These are phyloP conservation scores for Nomia melanderi DNA, from an alignment of 1,140 invertebrate species.

Conservation along the genomic window DNA sequence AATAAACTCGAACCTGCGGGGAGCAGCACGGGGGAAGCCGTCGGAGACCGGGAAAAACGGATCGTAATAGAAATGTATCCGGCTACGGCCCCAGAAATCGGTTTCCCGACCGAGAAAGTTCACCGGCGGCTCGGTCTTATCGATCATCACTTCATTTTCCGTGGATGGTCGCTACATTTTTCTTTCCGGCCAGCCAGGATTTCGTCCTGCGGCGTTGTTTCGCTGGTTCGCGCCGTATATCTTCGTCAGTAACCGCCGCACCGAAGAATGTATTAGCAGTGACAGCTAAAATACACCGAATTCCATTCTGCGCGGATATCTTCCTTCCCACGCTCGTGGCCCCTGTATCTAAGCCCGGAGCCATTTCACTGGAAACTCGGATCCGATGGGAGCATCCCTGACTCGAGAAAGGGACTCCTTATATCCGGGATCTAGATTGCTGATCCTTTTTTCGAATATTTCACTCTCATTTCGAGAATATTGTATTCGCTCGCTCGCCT, in stretches of 20 bases:
- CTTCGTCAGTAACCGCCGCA: background rate
- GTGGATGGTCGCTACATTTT: background rate
- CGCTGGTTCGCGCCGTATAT: background rate
- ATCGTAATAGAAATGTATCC: too few relatives aligned
- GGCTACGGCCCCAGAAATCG: background rate
- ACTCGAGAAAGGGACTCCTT: background rate
- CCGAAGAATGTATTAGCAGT: slow-evolving; percentile 10
- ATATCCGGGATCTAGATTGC: background rate
- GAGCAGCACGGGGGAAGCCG: too few relatives aligned
- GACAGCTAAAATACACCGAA: slow-evolving; percentile 1
- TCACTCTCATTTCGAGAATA: background rate
- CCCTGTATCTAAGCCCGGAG: background rate
- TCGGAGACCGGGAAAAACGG: too few relatives aligned
- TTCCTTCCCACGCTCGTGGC: background rate
- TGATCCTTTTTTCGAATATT: background rate
- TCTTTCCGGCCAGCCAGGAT: background rate
- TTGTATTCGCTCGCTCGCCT: too few relatives aligned
- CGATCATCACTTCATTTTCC: slow-evolving; percentile 9
- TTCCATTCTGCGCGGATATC: background rate
- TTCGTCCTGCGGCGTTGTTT: background rate
- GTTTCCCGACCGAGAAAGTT: background rate
- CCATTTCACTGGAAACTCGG: background rate
- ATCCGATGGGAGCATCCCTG: too few relatives aligned
- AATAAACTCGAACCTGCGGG: too few relatives aligned
- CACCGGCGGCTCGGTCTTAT: background rate